Evolutionary conservation across 2,888 invertebrate genomes (phyloP), one percentile per base, ranked within the genome.

Genomic region (Esperia sulphurella): DNA sequence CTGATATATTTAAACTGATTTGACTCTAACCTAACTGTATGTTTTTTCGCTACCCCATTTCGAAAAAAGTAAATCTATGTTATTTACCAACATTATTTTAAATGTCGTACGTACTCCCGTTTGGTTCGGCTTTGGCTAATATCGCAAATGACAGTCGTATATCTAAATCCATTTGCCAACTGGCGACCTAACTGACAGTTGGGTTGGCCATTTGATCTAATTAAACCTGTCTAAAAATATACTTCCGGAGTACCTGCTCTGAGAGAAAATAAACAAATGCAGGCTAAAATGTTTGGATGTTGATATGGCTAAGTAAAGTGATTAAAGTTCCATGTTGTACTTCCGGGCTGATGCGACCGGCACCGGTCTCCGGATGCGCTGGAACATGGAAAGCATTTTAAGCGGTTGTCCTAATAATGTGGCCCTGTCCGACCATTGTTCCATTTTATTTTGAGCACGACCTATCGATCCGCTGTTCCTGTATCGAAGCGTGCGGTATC

Each of bases 361-460:
- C 68, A 68, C 68, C 74, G 52, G 65, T 61, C 68, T 0, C 75
- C 87, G 87, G 86, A 87, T 79, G 83, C 72, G 68, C 62, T 66
- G 65, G 67, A 76, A 89, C 88, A 89, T 77, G 87, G 76, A 88
- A 88, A 88, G 88, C 87, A 88, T 89, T 89, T 89, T 89, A 89
- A 88, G 82, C 80, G 74, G 63, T 67, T 64, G 66, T 68, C 74
- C 79, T 69, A 76, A 77, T 74, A 78, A 73, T 73, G 73, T 64
- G 72, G 63, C 59, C 52, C 54, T 58, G 67, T 52, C 54, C 59
- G 67, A 61, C 79, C 72, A 83, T 83, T 85, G 83, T 83, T 77
- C 81, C 75, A 76, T 80, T 50, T 83, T 84, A 81, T 85, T 83
- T 83, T 68, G 59, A 74, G 74, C 72, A 61, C 66, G 68, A 65